Evolutionary conservation across 2,797 vertebrate genomes (phyloP), one percentile per base, ranked within the genome.

Genomic region (Falco berigora): DNA sequence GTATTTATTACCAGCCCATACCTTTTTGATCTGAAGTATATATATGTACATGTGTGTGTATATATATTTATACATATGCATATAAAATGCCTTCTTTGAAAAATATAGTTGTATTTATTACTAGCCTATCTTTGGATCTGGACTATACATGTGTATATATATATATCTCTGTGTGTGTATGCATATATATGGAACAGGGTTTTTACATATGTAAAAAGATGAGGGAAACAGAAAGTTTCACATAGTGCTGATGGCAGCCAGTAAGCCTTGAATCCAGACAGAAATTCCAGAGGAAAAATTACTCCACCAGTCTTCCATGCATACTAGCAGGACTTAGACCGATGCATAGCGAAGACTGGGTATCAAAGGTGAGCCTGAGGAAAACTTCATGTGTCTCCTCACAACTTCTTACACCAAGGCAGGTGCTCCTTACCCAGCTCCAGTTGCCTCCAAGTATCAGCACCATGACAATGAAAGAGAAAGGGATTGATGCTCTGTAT

Each of bases 401-500:
- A 66, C 66, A 77, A 67, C 53, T 66, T 88, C 61, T 47, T 47
- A 1, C 95, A 95, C 64, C 1, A 5, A 94, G 93, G 84, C 94
- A 96, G 94, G 94, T 96, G 93, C 66, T 97, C 89, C 69, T 86
- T 74, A 69, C 69, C 73, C 88, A 85, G 84, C 83, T 66, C 71
- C 49, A 42, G 63, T 62, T 36, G 74, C 32, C 63, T 93, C 76
- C 89, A 81, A 71, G 61, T 74, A 92, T 47, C 86, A 76, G 81
- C 64, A 32, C 36, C 73, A 93, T 90, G 96, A 73, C 84, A 63
- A 56, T 30, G 86, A 84, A 74, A 62, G 80, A 81, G 94, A 93
- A 91, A 91, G 1, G 3, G 93, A 88, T 28, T 87, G 96, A 94
- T 93, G 88, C 55, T 49, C 90, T 88, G 84, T 88, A 90, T 90